Evolutionary conservation across 2,797 vertebrate species (phyloP).

Genomic region (Toxotes lorentzi): DNA sequence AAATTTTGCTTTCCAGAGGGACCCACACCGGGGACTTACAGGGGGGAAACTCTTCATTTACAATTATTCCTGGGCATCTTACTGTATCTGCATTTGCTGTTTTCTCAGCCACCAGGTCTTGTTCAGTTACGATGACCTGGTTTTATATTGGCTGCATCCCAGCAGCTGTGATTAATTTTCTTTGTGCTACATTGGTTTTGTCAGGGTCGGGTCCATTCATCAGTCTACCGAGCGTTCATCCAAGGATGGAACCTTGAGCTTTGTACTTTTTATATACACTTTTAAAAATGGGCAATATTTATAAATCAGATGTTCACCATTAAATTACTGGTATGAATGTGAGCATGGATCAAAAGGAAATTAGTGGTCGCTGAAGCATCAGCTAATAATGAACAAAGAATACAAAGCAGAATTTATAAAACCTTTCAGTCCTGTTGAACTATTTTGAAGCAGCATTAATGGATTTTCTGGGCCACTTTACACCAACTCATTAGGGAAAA

Average conservation of each 20-base stretch:
- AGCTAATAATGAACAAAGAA: not conserved
- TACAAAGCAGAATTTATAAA: not conserved
- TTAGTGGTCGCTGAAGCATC: not conserved
- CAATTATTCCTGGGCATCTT: slow-evolving; percentile 17
- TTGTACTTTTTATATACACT: slow-evolving; percentile 11
- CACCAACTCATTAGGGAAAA: not conserved
- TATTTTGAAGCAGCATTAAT: not conserved
- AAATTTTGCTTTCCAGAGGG: slow-evolving; percentile 19
- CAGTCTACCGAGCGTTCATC: slow-evolving; percentile 6
- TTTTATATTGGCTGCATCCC: slow-evolving; percentile 49
- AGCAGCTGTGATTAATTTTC: slow-evolving; percentile 58
- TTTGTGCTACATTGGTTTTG: slow-evolving; percentile 44
- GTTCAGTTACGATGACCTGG: slow-evolving; percentile 24
- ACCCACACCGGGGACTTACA: not conserved
- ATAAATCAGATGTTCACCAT: slow-evolving; percentile 16
- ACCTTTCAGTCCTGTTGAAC: not conserved
- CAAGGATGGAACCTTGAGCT: slow-evolving; percentile 44
- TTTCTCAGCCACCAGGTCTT: slow-evolving; percentile 25
- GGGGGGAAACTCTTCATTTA: slow-evolving; percentile 1
- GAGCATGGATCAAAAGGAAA: not conserved
- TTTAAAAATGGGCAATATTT: not conserved
- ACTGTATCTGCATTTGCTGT: slow-evolving; percentile 3
- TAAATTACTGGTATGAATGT: not conserved
- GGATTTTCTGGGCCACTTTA: not conserved
- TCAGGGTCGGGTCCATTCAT: slow-evolving; percentile 49